Conservation (phyloP, 1,140 invertebrate species). For the Nixonia krombeini region DNA sequence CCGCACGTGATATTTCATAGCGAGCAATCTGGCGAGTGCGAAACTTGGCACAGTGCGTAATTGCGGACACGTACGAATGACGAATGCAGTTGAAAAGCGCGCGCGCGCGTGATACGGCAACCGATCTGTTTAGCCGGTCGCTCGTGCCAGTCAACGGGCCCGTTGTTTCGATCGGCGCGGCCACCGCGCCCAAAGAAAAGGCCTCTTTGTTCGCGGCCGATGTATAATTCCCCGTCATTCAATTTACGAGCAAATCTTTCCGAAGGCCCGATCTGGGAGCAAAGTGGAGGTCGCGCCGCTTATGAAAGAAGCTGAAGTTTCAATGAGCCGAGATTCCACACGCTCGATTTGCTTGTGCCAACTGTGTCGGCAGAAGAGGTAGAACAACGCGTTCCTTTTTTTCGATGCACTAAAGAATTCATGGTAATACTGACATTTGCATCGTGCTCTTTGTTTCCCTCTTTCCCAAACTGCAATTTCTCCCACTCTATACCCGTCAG, state of each 20-base stretch:
- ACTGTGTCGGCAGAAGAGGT: conserved; percentile 19
- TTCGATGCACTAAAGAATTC: too few species aligned
- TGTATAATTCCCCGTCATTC: conserved; percentile 31
- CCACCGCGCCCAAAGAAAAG: conserved; percentile 22
- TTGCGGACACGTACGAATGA: too few species aligned
- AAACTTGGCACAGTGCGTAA: too few species aligned
- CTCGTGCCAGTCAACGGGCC: conserved; percentile 9
- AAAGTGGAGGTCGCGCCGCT: conserved; percentile 2
- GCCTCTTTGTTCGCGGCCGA: conserved; percentile 31
- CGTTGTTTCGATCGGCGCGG: conserved; percentile 20
- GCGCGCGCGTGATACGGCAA: conserved; percentile 1
- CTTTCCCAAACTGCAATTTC: too few species aligned
- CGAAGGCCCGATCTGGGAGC: conserved; percentile 24
- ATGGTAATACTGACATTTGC: too few species aligned
- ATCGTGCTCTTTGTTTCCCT: too few species aligned
- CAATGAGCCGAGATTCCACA: conserved; percentile 21
- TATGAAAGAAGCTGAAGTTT: conserved; percentile 45
- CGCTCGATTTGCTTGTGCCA: conserved; percentile 35
- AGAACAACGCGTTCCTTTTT: too few species aligned
- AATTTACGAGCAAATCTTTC: conserved; percentile 37
- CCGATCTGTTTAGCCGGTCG: conserved; percentile 20
- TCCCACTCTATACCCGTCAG: too few species aligned
- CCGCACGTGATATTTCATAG: too few species aligned
- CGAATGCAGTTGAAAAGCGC: background rate
- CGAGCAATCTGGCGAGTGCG: too few species aligned